phyloP scores from a whole-genome alignment of 30 jellyfish, hydroid and myxozoan species.

The Chrysaora quinquecirrha region DNA sequence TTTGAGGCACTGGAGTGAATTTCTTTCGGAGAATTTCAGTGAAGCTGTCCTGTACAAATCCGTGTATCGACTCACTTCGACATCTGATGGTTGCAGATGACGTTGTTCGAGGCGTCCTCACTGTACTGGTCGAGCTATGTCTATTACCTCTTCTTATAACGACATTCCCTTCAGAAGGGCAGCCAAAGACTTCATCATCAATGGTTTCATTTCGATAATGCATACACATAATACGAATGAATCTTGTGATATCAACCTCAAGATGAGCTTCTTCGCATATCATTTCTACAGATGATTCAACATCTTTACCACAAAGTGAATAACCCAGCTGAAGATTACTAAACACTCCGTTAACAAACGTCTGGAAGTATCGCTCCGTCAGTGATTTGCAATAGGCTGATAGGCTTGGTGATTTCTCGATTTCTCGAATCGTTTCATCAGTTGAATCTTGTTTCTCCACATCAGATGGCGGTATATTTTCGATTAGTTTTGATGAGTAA shows the following conservation, averaged over 20 bases:
- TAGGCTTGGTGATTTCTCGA: slow-evolving; percentile 31
- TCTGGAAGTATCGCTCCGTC: slow-evolving; percentile 85
- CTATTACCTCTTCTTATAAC: slow-evolving; percentile 49
- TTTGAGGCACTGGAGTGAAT: slow-evolving; percentile 63
- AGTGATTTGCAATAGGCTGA: slow-evolving; percentile 59
- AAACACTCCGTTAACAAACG: slow-evolving; percentile 91
- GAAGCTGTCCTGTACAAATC: slow-evolving; percentile 62
- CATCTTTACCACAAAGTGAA: slow-evolving; percentile 68
- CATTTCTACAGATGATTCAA: slow-evolving; percentile 89
- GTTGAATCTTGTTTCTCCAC: background rate
- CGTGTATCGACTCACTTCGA: slow-evolving; percentile 64
- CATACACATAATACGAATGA: slow-evolving; percentile 77
- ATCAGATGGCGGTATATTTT: background rate
- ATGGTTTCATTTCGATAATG: slow-evolving; percentile 63
- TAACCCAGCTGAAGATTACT: slow-evolving; percentile 71
- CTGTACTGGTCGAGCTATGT: slow-evolving; percentile 76
- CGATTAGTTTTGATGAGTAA: slow-evolving; percentile 32
- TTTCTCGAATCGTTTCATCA: background rate
- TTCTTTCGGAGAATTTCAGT: slow-evolving; percentile 30
- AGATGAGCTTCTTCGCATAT: slow-evolving; percentile 91
- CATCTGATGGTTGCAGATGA: slow-evolving; percentile 51
- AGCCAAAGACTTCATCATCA: slow-evolving; percentile 86
- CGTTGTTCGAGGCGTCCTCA: slow-evolving; percentile 67
- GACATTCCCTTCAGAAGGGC: slow-evolving; percentile 29
- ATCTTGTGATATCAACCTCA: slow-evolving; percentile 84